phyloP scores from a whole-genome alignment of 1,140 invertebrate species.

The Bombus ignitus region DNA sequence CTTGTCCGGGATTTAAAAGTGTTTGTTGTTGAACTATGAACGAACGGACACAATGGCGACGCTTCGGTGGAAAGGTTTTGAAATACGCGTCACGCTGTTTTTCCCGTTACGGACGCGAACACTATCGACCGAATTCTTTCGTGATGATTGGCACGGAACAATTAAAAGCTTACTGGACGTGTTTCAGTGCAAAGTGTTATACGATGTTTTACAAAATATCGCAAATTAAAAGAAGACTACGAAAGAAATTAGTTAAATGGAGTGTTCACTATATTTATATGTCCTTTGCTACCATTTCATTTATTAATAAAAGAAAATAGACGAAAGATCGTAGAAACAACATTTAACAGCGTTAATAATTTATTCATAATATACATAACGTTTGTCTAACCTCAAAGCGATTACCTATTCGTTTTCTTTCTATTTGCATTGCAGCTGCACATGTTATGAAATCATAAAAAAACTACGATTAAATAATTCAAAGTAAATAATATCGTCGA shows the following conservation, averaged over 20 bases:
- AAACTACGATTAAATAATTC: background rate
- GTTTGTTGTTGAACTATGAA: background rate
- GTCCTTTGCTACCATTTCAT: background rate
- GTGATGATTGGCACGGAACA: conserved; percentile 38
- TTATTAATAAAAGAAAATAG: background rate
- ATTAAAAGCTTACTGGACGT: conserved; percentile 17
- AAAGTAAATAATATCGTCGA: background rate
- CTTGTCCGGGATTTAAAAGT: background rate
- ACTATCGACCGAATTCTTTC: conserved; percentile 55
- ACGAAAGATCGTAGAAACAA: background rate
- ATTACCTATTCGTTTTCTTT: background rate
- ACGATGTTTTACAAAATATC: background rate
- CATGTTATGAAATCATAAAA: background rate
- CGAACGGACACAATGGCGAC: background rate
- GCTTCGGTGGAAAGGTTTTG: conserved; percentile 21
- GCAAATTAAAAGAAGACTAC: background rate
- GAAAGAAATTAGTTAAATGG: background rate
- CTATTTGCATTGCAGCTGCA: too few relatives aligned
- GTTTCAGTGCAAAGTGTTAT: conserved; percentile 1
- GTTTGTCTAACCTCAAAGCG: background rate
- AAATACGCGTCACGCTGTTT: conserved; percentile 47
- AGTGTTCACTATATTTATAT: background rate
- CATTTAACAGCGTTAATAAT: background rate
- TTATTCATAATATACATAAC: background rate
- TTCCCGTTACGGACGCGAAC: conserved; percentile 45